Percentiles rank a stretch among this genome's conserved stretches.
These are phyloP conservation scores for Tridacna gigas DNA, from an alignment of 2,888 invertebrate species.

Conservation along the genomic window DNA sequence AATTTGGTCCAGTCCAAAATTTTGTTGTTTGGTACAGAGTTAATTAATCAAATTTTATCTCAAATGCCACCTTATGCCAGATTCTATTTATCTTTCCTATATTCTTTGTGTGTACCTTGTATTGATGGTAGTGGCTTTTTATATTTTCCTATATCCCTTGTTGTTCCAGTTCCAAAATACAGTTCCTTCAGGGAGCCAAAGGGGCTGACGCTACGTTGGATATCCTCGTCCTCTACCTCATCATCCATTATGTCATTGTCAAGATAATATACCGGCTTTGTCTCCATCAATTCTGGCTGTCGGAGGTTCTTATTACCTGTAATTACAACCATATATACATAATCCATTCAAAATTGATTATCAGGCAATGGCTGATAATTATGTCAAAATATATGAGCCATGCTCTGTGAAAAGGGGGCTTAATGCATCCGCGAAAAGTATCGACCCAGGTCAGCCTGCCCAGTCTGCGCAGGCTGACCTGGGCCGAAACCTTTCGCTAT, in stretches of 20 bases:
- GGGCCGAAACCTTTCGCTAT: too few species aligned
- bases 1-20: too few species aligned
- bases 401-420: not conserved
- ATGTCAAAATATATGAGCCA: not conserved
- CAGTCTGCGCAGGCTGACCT: too few species aligned
- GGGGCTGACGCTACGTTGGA: slow-evolving; percentile 58
- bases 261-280: slow-evolving; percentile 75
- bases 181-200: slow-evolving; percentile 69
- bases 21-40: too few species aligned
- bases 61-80: too few species aligned
- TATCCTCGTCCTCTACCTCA: slow-evolving; percentile 55
- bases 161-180: slow-evolving; percentile 53
- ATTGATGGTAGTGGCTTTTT: slow-evolving; percentile 70
- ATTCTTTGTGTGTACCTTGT: too few species aligned
- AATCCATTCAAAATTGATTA: too few species aligned
- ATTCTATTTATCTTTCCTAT: too few species aligned
- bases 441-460: too few species aligned
- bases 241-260: slow-evolving; percentile 69
- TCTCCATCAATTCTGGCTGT: slow-evolving; percentile 68
- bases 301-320: slow-evolving; percentile 66
- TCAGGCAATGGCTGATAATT: not conserved
- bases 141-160: slow-evolving; percentile 62
- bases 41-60: too few species aligned
- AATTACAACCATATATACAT: not conserved
- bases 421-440: too few species aligned